Conservation (phyloP, 2,797 vertebrate genomes). For the Peromyscus nudipes region DNA sequence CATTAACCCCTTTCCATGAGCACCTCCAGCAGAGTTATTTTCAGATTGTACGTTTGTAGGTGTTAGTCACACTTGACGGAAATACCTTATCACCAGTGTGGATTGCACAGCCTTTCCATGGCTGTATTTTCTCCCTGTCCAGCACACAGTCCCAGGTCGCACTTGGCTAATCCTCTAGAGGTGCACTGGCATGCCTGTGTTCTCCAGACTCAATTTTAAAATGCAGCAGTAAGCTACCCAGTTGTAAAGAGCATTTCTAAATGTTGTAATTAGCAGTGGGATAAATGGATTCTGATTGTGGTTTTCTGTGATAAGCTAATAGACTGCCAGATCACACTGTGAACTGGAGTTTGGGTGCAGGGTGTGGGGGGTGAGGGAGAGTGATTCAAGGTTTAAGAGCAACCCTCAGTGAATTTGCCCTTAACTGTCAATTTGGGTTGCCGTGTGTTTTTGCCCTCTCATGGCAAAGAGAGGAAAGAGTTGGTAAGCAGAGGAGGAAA, state of each 20-base stretch:
- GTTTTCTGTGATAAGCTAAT: slow-evolving; percentile 60
- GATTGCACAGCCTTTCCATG: neutral
- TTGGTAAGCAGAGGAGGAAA: slow-evolving; percentile 72
- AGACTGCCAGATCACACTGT: neutral
- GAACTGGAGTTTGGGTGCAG: neutral
- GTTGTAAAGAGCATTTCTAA: slow-evolving; percentile 49
- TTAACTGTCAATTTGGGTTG: slow-evolving; percentile 28
- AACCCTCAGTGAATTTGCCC: slow-evolving; percentile 57
- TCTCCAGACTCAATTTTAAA: neutral
- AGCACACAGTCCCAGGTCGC: neutral
- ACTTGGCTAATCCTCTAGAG: neutral
- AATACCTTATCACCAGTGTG: neutral
- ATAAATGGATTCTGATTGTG: slow-evolving; percentile 51
- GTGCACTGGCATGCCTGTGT: neutral
- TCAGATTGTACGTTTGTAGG: slow-evolving; percentile 54
- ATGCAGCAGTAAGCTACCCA: neutral
- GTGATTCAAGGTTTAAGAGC: slow-evolving; percentile 41
- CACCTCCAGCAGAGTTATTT: slow-evolving; percentile 68
- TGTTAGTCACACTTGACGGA: slow-evolving; percentile 17
- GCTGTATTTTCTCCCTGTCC: accelerated
- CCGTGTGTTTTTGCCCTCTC: slow-evolving; percentile 66
- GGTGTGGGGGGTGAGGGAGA: neutral
- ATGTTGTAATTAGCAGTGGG: slow-evolving; percentile 56
- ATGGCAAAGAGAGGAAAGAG: slow-evolving; percentile 64
- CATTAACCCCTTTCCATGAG: slow-evolving; percentile 69